Percentiles rank a stretch among this genome's conserved stretches.
phyloP scores from a whole-genome alignment of 2,888 invertebrate species.

The Neoaliturus tenellus region DNA sequence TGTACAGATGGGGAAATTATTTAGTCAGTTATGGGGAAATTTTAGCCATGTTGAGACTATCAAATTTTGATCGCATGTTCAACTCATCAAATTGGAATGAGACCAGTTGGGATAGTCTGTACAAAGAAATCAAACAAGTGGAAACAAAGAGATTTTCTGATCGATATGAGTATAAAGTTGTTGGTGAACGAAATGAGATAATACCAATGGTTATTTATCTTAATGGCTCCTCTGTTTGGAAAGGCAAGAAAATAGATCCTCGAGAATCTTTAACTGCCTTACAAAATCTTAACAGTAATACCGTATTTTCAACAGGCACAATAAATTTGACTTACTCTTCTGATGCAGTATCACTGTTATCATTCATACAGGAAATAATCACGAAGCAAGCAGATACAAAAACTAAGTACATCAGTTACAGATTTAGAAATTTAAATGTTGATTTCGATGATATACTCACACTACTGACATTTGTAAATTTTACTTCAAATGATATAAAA shows the following conservation, averaged over 20 bases:
- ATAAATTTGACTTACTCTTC: background rate
- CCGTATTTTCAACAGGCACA: background rate
- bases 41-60: background rate
- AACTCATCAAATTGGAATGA: background rate
- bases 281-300: background rate
- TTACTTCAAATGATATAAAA: background rate
- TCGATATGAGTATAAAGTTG: background rate
- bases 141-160: background rate
- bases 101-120: background rate
- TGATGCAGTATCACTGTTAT: background rate
- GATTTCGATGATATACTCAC: background rate
- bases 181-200: background rate
- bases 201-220: background rate
- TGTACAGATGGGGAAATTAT: background rate
- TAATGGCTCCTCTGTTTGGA: slow-evolving; percentile 1
- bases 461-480: background rate
- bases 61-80: background rate
- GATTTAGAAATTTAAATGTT: background rate
- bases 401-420: background rate
- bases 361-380: background rate
- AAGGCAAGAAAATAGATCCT: background rate
- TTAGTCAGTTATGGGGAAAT: background rate
- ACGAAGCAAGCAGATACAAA: background rate
- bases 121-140: background rate
- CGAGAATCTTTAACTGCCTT: background rate